Conservation (phyloP, 2,888 invertebrate genomes). For the Tenthredo mesomela region DNA sequence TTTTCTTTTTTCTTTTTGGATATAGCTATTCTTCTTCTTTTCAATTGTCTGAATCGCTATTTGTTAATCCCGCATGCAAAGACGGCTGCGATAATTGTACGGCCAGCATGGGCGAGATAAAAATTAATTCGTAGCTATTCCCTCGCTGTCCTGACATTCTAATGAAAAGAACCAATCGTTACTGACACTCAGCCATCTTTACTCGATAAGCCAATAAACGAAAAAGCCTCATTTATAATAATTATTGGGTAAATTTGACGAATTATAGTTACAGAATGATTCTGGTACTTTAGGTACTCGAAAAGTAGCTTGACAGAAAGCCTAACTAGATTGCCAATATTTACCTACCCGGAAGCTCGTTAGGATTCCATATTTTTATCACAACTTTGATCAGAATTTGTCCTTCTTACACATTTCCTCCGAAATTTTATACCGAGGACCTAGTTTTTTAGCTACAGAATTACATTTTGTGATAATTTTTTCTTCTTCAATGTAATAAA, state of each 20-base stretch:
- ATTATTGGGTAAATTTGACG: neutral
- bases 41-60: slow-evolving; percentile 1
- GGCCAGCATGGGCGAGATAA: neutral
- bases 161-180: neutral
- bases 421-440: neutral
- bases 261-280: neutral
- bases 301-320: neutral
- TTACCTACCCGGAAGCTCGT: neutral
- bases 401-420: neutral
- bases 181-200: neutral
- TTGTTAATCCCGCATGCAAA: slow-evolving; percentile 32
- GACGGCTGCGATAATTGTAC: neutral
- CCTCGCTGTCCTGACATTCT: neutral
- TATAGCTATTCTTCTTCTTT: neutral
- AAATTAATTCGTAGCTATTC: neutral
- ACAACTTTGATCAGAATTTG: neutral
- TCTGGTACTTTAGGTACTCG: neutral
- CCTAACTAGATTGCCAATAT: neutral
- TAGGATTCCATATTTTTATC: neutral
- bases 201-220: neutral
- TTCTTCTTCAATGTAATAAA: neutral
- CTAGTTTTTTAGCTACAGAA: neutral
- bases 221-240: neutral
- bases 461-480: neutral
- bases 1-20: neutral